Percentiles rank a stretch among this genome's conserved stretches.
These are phyloP conservation scores for Bovichtus variegatus DNA, from an alignment of 2,797 vertebrate species.

Conservation along the genomic window DNA sequence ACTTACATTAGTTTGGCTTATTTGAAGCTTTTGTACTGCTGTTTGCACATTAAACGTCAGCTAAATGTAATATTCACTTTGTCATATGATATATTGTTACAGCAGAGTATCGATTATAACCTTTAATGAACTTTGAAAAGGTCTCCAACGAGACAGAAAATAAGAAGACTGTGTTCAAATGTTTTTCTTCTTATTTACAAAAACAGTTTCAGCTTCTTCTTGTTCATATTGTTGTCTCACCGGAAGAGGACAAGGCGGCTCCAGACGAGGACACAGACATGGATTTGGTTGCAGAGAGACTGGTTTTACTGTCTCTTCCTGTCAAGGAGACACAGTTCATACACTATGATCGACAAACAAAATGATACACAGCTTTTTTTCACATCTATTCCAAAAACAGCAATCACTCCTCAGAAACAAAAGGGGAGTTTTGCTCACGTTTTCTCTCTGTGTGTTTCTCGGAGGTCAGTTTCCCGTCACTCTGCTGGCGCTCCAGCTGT, in stretches of 20 bases:
- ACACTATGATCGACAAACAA: not conserved
- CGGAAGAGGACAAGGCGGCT: slow-evolving; percentile 66
- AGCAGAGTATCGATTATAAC: not conserved
- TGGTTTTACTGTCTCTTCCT: slow-evolving; percentile 92
- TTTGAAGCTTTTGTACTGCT: too few relatives aligned
- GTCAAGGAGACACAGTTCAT: slow-evolving; percentile 55
- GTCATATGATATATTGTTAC: not conserved
- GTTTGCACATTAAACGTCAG: too few relatives aligned
- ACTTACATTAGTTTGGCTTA: too few relatives aligned
- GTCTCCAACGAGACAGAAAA: not conserved
- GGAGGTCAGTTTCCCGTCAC: slow-evolving; percentile 47
- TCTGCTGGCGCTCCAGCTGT: slow-evolving; percentile 92
- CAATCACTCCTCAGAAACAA: not conserved
- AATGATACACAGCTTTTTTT: not conserved
- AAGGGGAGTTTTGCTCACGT: slow-evolving; percentile 83
- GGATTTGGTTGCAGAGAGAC: slow-evolving; percentile 86
- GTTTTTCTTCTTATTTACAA: too few relatives aligned
- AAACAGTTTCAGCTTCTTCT: not conserved
- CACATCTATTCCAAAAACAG: not conserved
- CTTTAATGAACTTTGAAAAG: not conserved
- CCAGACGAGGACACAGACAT: slow-evolving; percentile 88
- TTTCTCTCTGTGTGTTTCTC: slow-evolving; percentile 87
- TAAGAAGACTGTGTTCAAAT: not conserved
- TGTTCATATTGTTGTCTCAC: slow-evolving; percentile 16
- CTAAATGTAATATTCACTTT: too few relatives aligned